Conservation (phyloP, 2,113 vertebrate species). For the Laticauda colubrina region DNA sequence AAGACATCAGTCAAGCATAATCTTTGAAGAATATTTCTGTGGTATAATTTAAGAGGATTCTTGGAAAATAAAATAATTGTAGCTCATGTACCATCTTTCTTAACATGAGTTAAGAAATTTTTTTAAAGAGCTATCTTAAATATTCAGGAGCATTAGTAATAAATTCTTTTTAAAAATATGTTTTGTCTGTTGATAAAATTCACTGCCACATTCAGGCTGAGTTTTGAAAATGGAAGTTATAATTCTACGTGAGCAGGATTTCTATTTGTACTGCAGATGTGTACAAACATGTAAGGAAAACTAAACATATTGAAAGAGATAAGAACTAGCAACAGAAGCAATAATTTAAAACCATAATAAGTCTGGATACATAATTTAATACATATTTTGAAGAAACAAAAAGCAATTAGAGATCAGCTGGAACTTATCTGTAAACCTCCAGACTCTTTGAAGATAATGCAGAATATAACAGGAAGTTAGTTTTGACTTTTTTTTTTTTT, state of each 20-base stretch:
- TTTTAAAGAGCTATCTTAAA: not conserved
- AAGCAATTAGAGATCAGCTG: not conserved
- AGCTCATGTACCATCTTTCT: not conserved
- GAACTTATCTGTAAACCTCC: not conserved
- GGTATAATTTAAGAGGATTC: not conserved
- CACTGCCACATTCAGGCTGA: not conserved
- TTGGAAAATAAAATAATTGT: not conserved
- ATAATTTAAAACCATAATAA: not conserved
- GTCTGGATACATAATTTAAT: not conserved
- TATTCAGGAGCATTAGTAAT: not conserved
- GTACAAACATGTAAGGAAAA: not conserved
- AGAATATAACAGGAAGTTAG: constrained; percentile 1
- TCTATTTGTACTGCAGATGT: not conserved
- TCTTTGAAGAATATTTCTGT: not conserved
- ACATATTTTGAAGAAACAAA: not conserved
- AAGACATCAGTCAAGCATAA: not conserved
- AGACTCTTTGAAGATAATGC: not conserved
- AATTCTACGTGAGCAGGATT: not conserved
- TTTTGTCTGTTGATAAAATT: not conserved
- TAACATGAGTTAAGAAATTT: not conserved
- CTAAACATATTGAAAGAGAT: not conserved
- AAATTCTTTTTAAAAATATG: not conserved
- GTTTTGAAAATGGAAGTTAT: not conserved
- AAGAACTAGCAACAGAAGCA: not conserved
- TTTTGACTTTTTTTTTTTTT: not conserved